Conservation (phyloP, 2,797 vertebrate species). For the Pseudopleuronectes americanus region DNA sequence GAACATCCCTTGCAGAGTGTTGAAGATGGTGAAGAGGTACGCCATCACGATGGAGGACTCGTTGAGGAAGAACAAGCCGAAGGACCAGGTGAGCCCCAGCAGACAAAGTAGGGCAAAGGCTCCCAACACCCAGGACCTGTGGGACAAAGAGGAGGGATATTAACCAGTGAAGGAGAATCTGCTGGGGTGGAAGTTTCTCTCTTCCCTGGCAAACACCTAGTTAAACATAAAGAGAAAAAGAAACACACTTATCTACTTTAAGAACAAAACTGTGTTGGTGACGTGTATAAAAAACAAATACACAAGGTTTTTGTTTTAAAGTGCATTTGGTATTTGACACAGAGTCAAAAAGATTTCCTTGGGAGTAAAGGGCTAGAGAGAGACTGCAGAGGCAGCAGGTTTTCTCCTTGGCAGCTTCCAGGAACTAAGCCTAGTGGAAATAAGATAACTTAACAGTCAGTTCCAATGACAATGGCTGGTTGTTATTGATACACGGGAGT, state of each 20-base stretch:
- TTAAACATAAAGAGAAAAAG: constrained; percentile 6
- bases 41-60: constrained; percentile 97
- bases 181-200: background rate
- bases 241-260: too few relatives aligned
- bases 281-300: constrained; percentile 33
- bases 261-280: too few relatives aligned
- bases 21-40: constrained; percentile 98
- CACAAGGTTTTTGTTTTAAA: constrained; percentile 39
- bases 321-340: constrained; percentile 34
- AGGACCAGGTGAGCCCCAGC: constrained; percentile 95
- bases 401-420: constrained; percentile 67
- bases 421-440: constrained; percentile 69
- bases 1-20: constrained; percentile 98
- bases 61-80: constrained; percentile 95
- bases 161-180: constrained; percentile 2
- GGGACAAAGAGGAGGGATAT: constrained; percentile 30
- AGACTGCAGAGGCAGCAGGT: constrained; percentile 61
- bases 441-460: constrained; percentile 73
- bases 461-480: constrained; percentile 60
- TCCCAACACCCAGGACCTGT: constrained; percentile 97
- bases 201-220: constrained; percentile 22
- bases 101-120: constrained; percentile 96
- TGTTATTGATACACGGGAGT: constrained; percentile 62
- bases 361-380: constrained; percentile 47
- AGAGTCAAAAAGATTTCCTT: constrained; percentile 34